Conservation (phyloP, 2,797 vertebrate species). For the Sternotherus odoratus region DNA sequence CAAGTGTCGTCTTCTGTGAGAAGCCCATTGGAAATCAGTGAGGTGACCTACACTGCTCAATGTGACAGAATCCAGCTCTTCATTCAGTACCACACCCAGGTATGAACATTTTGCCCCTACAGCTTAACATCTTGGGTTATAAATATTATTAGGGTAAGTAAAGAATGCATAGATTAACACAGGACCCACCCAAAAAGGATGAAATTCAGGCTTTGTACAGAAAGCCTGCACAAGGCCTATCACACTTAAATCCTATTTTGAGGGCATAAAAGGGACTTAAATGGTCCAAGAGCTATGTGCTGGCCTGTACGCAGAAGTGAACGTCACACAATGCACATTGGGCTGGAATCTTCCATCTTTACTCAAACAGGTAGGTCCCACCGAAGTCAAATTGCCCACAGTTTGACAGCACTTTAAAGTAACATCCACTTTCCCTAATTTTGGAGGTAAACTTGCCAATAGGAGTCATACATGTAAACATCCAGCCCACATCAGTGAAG, state of each 20-base stretch:
- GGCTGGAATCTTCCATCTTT: not conserved
- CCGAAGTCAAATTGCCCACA: not conserved
- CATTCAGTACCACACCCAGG: too few species aligned
- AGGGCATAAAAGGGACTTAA: not conserved
- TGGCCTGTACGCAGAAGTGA: not conserved
- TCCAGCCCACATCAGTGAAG: not conserved
- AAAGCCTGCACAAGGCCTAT: too few species aligned
- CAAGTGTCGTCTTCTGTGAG: not conserved
- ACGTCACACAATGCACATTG: not conserved
- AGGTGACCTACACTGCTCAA: too few species aligned
- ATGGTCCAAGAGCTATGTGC: not conserved
- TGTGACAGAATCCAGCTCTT: too few species aligned
- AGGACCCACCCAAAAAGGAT: not conserved
- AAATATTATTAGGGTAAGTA: too few species aligned
- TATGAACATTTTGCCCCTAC: too few species aligned
- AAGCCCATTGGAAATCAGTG: not conserved
- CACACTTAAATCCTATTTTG: not conserved
- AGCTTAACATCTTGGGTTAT: not conserved
- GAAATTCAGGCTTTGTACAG: not conserved
- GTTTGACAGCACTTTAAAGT: not conserved
- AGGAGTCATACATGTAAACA: not conserved
- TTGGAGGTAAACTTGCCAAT: not conserved
- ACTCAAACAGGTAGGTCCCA: not conserved
- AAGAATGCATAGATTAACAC: not conserved
- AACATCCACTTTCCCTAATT: not conserved